Evolutionary conservation across 1,140 invertebrate genomes (phyloP).

Genomic region (Heliconius melpomene): DNA sequence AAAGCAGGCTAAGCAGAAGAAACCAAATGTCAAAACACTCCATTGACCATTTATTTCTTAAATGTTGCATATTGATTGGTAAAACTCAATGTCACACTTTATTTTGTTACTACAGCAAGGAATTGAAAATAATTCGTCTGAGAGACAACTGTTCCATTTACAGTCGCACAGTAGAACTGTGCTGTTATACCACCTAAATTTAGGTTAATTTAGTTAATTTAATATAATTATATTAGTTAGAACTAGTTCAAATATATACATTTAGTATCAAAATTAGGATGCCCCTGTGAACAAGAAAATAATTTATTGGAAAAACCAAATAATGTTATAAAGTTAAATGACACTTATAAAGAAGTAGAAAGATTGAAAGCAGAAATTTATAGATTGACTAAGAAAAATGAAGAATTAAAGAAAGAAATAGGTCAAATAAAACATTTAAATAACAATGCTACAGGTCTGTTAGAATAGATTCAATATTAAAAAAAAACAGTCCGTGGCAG

Average conservation of each 20-base stretch:
- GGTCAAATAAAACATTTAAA: constrained; percentile 46
- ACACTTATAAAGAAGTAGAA: constrained; percentile 46
- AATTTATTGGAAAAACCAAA: neutral
- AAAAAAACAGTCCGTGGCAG: neutral
- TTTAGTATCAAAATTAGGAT: constrained; percentile 29
- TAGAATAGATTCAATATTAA: neutral
- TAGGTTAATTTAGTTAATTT: too few species aligned
- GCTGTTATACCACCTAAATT: neutral
- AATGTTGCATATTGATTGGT: too few species aligned
- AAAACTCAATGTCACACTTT: too few species aligned
- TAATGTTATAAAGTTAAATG: constrained; percentile 26
- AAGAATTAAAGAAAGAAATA: constrained; percentile 65
- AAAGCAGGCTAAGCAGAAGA: too few species aligned
- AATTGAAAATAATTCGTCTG: too few species aligned
- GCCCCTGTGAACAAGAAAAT: constrained; percentile 1
- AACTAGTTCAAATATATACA: constrained; percentile 14
- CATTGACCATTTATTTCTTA: too few species aligned
- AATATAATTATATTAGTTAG: constrained; percentile 30
- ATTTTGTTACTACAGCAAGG: too few species aligned
- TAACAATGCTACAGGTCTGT: constrained; percentile 43
- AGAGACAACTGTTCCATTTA: too few species aligned
- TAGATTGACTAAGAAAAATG: constrained; percentile 76
- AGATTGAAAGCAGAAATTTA: constrained; percentile 52
- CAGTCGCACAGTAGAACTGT: too few species aligned
- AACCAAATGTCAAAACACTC: too few species aligned